A percentile compares a stretch with the other conserved stretches of the same genome.
These are phyloP conservation scores for Xenopus borealis DNA, from an alignment of 2,113 vertebrate species.

Conservation along the genomic window DNA sequence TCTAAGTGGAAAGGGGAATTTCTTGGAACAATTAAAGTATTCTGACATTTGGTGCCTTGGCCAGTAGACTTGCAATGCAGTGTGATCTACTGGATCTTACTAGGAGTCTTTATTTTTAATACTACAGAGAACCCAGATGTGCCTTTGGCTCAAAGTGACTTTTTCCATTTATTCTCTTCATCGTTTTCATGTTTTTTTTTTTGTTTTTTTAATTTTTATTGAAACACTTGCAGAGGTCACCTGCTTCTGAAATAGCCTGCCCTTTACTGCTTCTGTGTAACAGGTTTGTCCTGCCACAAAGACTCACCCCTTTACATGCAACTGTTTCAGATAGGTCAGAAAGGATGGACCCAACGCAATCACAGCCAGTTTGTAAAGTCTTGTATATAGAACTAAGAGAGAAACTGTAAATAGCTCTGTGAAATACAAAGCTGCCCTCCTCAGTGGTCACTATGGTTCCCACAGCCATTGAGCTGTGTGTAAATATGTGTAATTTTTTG, in stretches of 20 bases:
- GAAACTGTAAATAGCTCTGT: constrained; percentile 38
- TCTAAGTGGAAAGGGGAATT: not conserved
- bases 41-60: constrained; percentile 30
- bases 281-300: constrained; percentile 7
- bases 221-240: constrained; percentile 17
- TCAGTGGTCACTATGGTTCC: constrained; percentile 29
- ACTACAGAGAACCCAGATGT: constrained; percentile 45
- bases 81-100: constrained; percentile 30
- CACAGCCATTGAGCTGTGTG: constrained; percentile 57
- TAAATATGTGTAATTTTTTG: constrained; percentile 60
- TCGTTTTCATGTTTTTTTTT: constrained; percentile 13
- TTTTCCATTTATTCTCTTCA: not conserved
- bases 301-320: not conserved
- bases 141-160: constrained; percentile 52
- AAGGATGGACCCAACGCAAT: constrained; percentile 14
- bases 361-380: constrained; percentile 44
- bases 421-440: constrained; percentile 31
- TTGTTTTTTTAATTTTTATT: not conserved
- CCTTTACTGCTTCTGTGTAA: constrained; percentile 7
- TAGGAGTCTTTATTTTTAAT: constrained; percentile 30
- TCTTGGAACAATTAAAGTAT: constrained; percentile 5
- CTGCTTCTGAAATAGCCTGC: constrained; percentile 26
- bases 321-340: not conserved
- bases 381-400: constrained; percentile 34
- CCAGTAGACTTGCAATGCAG: constrained; percentile 14